Conservation (phyloP, 1,140 invertebrate genomes). For the Cylas formicarius region DNA sequence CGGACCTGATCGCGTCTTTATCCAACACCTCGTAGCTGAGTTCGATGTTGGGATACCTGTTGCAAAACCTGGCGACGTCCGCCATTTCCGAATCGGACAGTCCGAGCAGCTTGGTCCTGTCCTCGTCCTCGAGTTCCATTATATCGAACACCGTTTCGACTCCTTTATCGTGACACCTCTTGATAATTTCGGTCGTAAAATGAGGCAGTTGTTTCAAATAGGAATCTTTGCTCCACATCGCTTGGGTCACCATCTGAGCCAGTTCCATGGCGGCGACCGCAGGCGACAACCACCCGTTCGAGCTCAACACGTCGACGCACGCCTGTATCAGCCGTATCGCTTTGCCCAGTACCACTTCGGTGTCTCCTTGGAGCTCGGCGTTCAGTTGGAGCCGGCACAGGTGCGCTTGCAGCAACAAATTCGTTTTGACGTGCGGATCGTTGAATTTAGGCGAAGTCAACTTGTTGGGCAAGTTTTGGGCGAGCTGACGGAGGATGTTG, state of each 20-base stretch:
- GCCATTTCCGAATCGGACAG: slow-evolving; percentile 84
- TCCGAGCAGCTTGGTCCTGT: slow-evolving; percentile 77
- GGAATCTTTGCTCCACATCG: slow-evolving; percentile 99
- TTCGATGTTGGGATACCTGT: slow-evolving; percentile 98
- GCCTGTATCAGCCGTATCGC: slow-evolving; percentile 91
- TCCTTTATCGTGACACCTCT: slow-evolving; percentile 81
- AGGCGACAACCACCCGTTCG: slow-evolving; percentile 95
- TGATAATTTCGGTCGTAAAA: slow-evolving; percentile 84
- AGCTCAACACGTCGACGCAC: slow-evolving; percentile 96
- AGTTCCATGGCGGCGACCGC: slow-evolving; percentile 99
- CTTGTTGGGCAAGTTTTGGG: slow-evolving; percentile 74
- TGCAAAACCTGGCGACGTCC: slow-evolving; percentile 97
- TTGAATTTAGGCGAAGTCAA: slow-evolving; percentile 63
- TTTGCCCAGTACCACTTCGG: slow-evolving; percentile 83
- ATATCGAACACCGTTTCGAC: slow-evolving; percentile 98
- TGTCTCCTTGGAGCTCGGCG: slow-evolving; percentile 95
- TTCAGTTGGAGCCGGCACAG: slow-evolving; percentile 82
- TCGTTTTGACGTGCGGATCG: slow-evolving; percentile 96
- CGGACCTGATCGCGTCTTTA: slow-evolving; percentile 72
- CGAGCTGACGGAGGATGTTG: slow-evolving; percentile 73
- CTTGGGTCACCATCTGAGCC: slow-evolving; percentile 99
- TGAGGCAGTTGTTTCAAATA: slow-evolving; percentile 96
- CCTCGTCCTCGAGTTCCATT: slow-evolving; percentile 96
- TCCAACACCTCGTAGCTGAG: slow-evolving; percentile 86
- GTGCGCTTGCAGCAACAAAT: slow-evolving; percentile 93